Base-by-base conservation (phyloP, 2,888 invertebrate species). In the Lasioglossum vierecki region DNA sequence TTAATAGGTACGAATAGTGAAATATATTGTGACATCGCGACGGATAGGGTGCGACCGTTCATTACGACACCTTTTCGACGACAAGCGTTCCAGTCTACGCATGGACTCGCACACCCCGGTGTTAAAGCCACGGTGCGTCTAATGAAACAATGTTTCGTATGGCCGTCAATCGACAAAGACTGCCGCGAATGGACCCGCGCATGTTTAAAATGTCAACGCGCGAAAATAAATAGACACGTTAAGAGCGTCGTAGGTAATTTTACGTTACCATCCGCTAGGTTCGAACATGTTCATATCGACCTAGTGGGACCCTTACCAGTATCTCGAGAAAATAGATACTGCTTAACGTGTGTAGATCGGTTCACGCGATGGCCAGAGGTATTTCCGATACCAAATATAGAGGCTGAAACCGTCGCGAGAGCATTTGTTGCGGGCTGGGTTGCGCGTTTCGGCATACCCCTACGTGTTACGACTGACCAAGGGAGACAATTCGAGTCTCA, bases 261-360 rank as follows among this genome's bases (percentile, higher is more conserved):
- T 9, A 39, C 5, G 0, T 4, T 22, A 15, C 73, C 73, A 5
- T 63, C 63, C n/a, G 2, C 63, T n/a, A 79, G 73, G n/a, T 79
- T 75, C 30, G 68, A 57, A 3, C 75, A 70, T 5, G 80, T 80
- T 0, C 68, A 80, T 6, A 57, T 80, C 26, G 74, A 75, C 44
- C 57, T 79, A 13, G 74, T 80, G 22, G 74, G 66, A 0, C 66
- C 66, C 4, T 22, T 74, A 30, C 68, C 68, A 22, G n/a, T 57
- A n/a, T 57, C 57, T 4, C 5, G 57, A 41, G 46, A 30, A 5
- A 1, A 30, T 53, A 57, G 11, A 8, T 80, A 75, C 6, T 75
- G 74, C 13, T 5, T 80, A 0, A 75, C 80, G 1, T 70, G 75
- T 57, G 57, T 41, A 9, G 41, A 80, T n/a, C 39, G 53, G 0